Percentiles rank a stretch among this genome's conserved stretches.
phyloP scores from a whole-genome alignment of 1,140 invertebrate species.

The Melipona quadrifasciata region DNA sequence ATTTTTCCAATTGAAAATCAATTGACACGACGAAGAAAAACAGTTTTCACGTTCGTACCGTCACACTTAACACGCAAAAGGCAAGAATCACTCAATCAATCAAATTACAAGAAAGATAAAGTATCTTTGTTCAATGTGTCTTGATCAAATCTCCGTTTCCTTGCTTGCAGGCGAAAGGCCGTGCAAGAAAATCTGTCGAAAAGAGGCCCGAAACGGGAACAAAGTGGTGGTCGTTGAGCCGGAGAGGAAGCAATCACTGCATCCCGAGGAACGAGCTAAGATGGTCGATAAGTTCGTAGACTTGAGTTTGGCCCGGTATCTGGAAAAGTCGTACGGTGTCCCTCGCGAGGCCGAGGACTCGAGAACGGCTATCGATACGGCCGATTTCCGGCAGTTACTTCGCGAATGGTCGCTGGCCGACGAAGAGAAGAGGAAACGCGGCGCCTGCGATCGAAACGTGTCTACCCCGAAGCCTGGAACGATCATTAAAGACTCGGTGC shows the following conservation, averaged over 20 bases:
- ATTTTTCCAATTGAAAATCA: too few relatives aligned
- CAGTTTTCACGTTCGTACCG: too few relatives aligned
- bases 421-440: slow-evolving; percentile 50
- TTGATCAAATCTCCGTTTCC: neutral
- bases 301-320: slow-evolving; percentile 54
- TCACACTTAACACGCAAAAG: too few relatives aligned
- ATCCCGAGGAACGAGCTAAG: slow-evolving; percentile 1
- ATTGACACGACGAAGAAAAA: too few relatives aligned
- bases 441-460: slow-evolving; percentile 42
- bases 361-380: slow-evolving; percentile 13
- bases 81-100: too few relatives aligned
- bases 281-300: slow-evolving; percentile 65
- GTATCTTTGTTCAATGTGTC: too few relatives aligned
- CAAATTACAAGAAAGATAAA: too few relatives aligned
- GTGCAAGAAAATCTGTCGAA: slow-evolving; percentile 73
- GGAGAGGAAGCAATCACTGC: neutral
- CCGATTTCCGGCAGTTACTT: slow-evolving; percentile 58
- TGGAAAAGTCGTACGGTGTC: slow-evolving; percentile 51
- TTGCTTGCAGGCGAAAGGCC: slow-evolving; percentile 68
- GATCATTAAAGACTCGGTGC: slow-evolving; percentile 74
- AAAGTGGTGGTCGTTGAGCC: neutral
- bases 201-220: slow-evolving; percentile 56
- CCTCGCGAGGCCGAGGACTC: neutral
- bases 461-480: slow-evolving; percentile 72
- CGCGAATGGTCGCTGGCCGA: slow-evolving; percentile 56